phyloP scores from a whole-genome alignment of 2,113 vertebrate species.

The Crotophaga sulcirostris region DNA sequence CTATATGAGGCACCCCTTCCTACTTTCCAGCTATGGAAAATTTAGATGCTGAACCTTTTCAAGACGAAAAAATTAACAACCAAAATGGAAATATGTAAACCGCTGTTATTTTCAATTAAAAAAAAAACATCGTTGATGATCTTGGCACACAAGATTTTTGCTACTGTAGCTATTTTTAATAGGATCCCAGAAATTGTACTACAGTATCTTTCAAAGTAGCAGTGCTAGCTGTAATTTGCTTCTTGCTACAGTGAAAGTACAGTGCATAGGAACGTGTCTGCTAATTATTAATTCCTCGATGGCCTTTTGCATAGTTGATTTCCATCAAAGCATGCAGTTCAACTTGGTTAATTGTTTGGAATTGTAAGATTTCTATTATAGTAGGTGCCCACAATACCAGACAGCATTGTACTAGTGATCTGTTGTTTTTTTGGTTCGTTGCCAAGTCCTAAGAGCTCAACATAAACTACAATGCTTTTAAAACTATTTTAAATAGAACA shows the following conservation, averaged over 20 bases:
- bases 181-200: not conserved
- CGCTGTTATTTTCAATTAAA: not conserved
- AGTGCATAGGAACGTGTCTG: too few relatives aligned
- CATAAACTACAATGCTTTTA: not conserved
- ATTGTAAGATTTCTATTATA: not conserved
- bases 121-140: not conserved
- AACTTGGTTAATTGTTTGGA: not conserved
- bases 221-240: not conserved
- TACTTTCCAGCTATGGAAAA: conserved; percentile 26
- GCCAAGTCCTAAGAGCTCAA: not conserved
- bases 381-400: not conserved
- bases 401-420: not conserved
- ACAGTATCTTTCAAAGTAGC: not conserved
- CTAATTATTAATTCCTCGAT: not conserved
- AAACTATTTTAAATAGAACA: not conserved
- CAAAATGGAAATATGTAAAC: conserved; percentile 2
- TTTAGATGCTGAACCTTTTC: not conserved
- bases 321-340: not conserved
- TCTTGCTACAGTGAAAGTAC: not conserved
- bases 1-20: not conserved
- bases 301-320: not conserved
- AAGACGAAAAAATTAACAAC: not conserved
- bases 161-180: not conserved
- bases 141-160: not conserved
- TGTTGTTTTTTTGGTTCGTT: not conserved